A percentile compares a stretch with the other conserved stretches of the same genome.
Conservation (phyloP, 1,140 invertebrate genomes). For the Notospermus geniculatus region DNA sequence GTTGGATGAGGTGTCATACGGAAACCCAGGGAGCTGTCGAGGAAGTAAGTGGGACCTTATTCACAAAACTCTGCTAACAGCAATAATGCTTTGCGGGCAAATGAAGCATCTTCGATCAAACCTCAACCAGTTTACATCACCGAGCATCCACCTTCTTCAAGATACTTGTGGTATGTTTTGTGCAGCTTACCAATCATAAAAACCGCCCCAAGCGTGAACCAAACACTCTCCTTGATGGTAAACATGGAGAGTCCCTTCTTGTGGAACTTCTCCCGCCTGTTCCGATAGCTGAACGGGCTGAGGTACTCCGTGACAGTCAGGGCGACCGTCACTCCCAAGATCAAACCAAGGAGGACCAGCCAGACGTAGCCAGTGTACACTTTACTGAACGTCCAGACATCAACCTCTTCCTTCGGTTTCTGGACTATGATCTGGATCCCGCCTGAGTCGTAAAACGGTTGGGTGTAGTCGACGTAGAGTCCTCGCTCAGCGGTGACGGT, state of each 20-base stretch:
- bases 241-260: slow-evolving; percentile 2
- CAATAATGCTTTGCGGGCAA: no score
- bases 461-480: slow-evolving; percentile 30
- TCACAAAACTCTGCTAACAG: no score
- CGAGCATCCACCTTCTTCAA: no score
- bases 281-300: slow-evolving; percentile 18
- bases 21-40: no score
- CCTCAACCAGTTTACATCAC: no score
- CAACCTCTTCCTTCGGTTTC: slow-evolving; percentile 16
- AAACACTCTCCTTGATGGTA: slow-evolving; percentile 66
- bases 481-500: slow-evolving; percentile 32
- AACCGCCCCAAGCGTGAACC: slow-evolving; percentile 89
- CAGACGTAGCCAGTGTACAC: slow-evolving; percentile 33
- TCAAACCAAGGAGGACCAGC: slow-evolving; percentile 22
- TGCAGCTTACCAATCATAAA: slow-evolving; percentile 72
- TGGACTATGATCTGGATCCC: slow-evolving; percentile 36
- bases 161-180: no score
- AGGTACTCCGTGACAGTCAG: slow-evolving; percentile 30
- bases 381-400: slow-evolving; percentile 27
- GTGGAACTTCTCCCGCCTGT: not conserved
- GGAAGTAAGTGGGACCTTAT: no score
- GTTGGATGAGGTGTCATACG: not conserved
- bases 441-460: slow-evolving; percentile 35
- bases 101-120: no score
- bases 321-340: slow-evolving; percentile 19